Base-by-base conservation (phyloP, 1,140 invertebrate species). In the Aphelinus atriplicis region DNA sequence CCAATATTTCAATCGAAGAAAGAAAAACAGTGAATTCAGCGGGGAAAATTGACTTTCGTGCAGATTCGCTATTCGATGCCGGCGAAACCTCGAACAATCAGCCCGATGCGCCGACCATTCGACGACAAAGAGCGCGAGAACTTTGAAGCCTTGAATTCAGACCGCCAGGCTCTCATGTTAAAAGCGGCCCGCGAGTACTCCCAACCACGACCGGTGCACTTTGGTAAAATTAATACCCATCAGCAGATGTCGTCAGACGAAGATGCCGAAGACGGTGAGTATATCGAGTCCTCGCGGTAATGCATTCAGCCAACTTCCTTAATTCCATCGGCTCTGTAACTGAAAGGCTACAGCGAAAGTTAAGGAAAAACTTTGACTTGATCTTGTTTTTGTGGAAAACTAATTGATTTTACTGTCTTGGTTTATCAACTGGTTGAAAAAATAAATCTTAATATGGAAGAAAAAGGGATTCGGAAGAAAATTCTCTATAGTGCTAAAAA, bases 211-310 rank as follows among this genome's bases (percentile, higher is more conserved):
- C 78, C 78, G 46, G 74, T 83, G 71, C 82, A 84, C 75, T 84
- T 81, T 73, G 84, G 82, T 42, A 83, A 85, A 77, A 80, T 84
- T 58, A 82, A 83, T 64, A 83, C 81, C 10, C 82, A 83, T 66
- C 83, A 81, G 76, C 53, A 73, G 46, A 64, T 63, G 2, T 63
- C 42, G 2, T 65, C 70, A 0, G 9, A 1, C 56, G 71, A 73
- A 3, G 71, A 73, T 78, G 10, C 51, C n/a, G 73, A 70, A 43
- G 68, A 71, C 42, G 77, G 78, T 78, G 63, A 76, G 68, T 55
- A 64, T 42, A 26, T 26, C 26, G 26, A 26, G 26, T 26, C 26
- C 26, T 26, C 26, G 26, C 26, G 26, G 26, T 26, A 26, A 26
- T 26, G 26, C 26, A 26, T 26, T 26, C 26, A 26, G 26, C 26